These are phyloP conservation scores for Siniperca scherzeri DNA, from an alignment of 2,797 vertebrate genomes.

Conservation along the genomic window DNA sequence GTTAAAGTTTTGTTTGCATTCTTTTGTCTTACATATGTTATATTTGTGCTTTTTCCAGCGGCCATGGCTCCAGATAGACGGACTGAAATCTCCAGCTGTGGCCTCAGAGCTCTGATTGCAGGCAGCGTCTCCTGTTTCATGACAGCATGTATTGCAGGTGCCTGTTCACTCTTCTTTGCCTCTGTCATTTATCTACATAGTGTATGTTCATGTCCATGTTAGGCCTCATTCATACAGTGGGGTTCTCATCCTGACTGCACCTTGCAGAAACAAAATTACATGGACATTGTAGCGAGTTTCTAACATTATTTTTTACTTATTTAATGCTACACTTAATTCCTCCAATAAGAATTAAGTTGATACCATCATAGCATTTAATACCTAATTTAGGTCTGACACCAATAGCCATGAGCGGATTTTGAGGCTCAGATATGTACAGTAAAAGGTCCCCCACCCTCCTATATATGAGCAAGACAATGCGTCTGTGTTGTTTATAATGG, in stretches of 20 bases:
- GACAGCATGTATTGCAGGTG: constrained; percentile 93
- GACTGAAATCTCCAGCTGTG: constrained; percentile 84
- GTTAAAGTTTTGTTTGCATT: neutral
- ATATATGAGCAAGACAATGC: too few species aligned
- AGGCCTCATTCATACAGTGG: neutral
- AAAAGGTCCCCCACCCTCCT: neutral
- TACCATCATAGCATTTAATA: neutral
- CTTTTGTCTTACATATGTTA: neutral
- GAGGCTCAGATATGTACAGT: neutral
- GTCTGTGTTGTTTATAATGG: too few species aligned
- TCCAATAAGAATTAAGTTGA: neutral
- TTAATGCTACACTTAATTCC: neutral
- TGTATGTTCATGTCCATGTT: neutral
- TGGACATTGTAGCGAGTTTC: neutral
- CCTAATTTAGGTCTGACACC: too few species aligned
- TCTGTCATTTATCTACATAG: neutral
- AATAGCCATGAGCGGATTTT: neutral
- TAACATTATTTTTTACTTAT: neutral
- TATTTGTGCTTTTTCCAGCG: constrained; percentile 74
- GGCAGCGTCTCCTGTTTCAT: constrained; percentile 89
- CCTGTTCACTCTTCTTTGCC: neutral
- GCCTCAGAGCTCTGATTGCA: constrained; percentile 87
- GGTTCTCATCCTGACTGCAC: neutral
- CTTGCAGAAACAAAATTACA: neutral
- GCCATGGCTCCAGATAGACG: constrained; percentile 87